Conservation (phyloP, 2,113 vertebrate genomes). For the Tursiops truncatus region DNA sequence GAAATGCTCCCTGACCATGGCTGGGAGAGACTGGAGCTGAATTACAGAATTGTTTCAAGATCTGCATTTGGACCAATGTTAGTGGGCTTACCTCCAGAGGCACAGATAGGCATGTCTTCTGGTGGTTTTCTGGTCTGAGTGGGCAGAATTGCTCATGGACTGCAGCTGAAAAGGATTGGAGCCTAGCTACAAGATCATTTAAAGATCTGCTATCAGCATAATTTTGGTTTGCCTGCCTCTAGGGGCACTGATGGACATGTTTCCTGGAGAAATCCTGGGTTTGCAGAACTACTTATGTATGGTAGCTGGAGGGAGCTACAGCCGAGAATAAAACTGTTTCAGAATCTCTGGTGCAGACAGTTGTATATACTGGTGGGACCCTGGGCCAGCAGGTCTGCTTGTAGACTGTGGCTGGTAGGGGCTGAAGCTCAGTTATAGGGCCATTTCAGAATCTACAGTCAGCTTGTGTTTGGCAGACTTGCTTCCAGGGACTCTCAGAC, state of each 20-base stretch:
- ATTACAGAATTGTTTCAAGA: neutral
- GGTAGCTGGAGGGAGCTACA: neutral
- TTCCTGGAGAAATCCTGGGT: neutral
- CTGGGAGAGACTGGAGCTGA: neutral
- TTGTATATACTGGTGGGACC: neutral
- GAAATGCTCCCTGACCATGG: neutral
- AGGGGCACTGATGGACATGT: neutral
- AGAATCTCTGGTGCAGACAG: neutral
- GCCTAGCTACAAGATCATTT: neutral
- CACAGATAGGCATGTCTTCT: neutral
- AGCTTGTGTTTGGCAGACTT: neutral
- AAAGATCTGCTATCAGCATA: neutral
- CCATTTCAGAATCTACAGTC: neutral
- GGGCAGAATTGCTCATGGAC: neutral
- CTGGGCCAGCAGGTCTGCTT: too few relatives aligned
- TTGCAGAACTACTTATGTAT: neutral
- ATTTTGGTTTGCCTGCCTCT: neutral
- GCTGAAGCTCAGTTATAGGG: neutral
- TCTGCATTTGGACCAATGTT: neutral
- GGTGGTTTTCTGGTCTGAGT: accelerated
- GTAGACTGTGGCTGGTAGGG: neutral
- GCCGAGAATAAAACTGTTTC: neutral
- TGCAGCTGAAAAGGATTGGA: neutral
- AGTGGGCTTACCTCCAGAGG: neutral
- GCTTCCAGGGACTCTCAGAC: neutral